These are phyloP conservation scores for Nautilus pompilius DNA, from an alignment of 1,140 invertebrate genomes.

Conservation along the genomic window DNA sequence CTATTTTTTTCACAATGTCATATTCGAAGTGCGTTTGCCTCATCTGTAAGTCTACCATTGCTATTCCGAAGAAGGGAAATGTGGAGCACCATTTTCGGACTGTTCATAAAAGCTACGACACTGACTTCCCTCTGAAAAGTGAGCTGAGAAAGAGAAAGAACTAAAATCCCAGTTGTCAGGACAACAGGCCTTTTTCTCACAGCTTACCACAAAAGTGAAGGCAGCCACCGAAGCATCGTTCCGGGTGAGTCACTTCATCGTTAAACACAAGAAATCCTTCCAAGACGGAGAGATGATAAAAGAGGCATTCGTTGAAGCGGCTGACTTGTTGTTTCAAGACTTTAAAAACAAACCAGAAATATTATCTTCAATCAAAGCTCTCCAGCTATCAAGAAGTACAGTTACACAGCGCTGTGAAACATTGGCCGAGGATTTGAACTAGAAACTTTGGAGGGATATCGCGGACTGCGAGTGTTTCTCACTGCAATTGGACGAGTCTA, in stretches of 20 bases:
- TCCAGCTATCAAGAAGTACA: too few species aligned
- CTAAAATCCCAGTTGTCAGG: background rate
- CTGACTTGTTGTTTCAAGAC: background rate
- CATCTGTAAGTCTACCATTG: background rate
- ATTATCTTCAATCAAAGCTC: background rate
- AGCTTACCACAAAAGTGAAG: background rate
- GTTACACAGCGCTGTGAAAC: too few species aligned
- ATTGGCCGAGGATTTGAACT: background rate
- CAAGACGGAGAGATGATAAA: constrained; percentile 2
- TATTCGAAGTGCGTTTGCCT: constrained; percentile 1
- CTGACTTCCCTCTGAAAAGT: background rate
- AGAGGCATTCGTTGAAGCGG: background rate
- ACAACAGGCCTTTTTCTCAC: background rate
- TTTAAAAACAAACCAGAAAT: constrained; percentile 4
- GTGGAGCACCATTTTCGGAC: background rate
- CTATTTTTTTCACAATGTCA: background rate
- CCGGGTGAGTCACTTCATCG: constrained; percentile 2
- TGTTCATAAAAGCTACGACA: background rate
- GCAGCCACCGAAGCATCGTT: constrained; percentile 3
- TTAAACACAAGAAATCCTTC: background rate
- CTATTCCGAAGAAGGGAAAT: background rate
- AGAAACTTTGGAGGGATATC: background rate
- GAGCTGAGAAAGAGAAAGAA: constrained; percentile 1
- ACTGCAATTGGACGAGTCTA: constrained; percentile 3
- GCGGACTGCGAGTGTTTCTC: background rate